These are phyloP conservation scores for Nothobranchius furzeri DNA, from an alignment of 2,113 vertebrate genomes.

Conservation along the genomic window DNA sequence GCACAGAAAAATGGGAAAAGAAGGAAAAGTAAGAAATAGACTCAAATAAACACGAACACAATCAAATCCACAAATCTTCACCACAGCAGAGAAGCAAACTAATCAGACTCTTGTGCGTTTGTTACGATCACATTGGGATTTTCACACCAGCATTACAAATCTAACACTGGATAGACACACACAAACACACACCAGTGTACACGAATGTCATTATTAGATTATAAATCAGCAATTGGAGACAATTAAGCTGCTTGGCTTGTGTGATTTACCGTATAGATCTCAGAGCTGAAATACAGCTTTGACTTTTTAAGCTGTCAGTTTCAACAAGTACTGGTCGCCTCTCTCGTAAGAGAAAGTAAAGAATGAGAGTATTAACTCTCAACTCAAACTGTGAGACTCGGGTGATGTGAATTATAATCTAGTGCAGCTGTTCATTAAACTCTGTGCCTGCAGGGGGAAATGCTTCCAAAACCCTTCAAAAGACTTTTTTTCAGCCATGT, in stretches of 20 bases:
- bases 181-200: slow-evolving; percentile 17
- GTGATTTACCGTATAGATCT: slow-evolving; percentile 62
- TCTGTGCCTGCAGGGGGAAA: slow-evolving; percentile 62
- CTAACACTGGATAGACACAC: slow-evolving; percentile 25
- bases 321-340: slow-evolving; percentile 61
- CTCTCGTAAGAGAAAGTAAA: slow-evolving; percentile 49
- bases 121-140: slow-evolving; percentile 16
- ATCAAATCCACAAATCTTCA: slow-evolving; percentile 4
- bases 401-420: slow-evolving; percentile 68
- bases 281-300: slow-evolving; percentile 69
- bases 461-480: slow-evolving; percentile 69
- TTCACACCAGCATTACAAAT: slow-evolving; percentile 45
- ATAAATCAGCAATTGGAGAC: slow-evolving; percentile 61
- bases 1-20: not conserved
- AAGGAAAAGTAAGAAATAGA: slow-evolving; percentile 12
- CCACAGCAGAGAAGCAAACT: not conserved
- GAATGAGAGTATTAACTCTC: slow-evolving; percentile 68
- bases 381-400: slow-evolving; percentile 58
- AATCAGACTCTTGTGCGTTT: slow-evolving; percentile 14
- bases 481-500: slow-evolving; percentile 59
- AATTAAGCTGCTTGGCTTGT: slow-evolving; percentile 56
- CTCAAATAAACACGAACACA: slow-evolving; percentile 4
- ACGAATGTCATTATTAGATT: slow-evolving; percentile 51
- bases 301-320: slow-evolving; percentile 70
- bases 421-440: slow-evolving; percentile 68